phyloP scores from a whole-genome alignment of 2,888 invertebrate species.

The Steinernema carpocapsae region DNA sequence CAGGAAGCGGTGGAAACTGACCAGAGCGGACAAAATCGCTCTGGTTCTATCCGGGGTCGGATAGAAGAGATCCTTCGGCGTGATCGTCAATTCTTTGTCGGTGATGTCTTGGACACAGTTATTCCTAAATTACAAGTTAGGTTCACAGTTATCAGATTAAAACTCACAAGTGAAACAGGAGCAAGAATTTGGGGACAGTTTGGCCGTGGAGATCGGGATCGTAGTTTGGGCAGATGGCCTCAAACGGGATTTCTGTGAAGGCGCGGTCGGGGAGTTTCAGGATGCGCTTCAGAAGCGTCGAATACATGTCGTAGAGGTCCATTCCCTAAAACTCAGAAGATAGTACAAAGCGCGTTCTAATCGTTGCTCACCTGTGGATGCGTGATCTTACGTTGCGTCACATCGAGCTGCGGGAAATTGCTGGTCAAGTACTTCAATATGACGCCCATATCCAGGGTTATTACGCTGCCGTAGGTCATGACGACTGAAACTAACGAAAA shows the following conservation, averaged over 20 bases:
- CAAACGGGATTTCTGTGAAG: neutral
- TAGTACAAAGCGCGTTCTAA: neutral
- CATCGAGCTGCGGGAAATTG: neutral
- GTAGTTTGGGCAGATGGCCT: neutral
- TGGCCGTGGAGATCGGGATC: conserved; percentile 13
- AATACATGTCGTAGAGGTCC: neutral
- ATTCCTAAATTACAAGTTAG: neutral
- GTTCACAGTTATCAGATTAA: neutral
- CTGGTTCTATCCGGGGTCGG: neutral
- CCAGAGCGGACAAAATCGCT: conserved; percentile 1
- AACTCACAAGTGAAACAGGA: conserved; percentile 16
- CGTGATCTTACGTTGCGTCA: neutral
- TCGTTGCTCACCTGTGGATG: conserved; percentile 15
- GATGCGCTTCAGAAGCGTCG: neutral
- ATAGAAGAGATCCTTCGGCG: conserved; percentile 5
- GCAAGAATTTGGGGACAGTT: conserved; percentile 7
- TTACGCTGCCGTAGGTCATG: neutral
- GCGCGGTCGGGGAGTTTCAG: conserved; percentile 27
- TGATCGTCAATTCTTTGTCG: neutral
- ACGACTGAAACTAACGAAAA: neutral
- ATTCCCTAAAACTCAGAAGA: neutral
- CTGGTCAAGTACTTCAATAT: neutral
- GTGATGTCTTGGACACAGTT: conserved; percentile 23
- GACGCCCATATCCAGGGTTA: neutral
- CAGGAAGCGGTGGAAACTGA: conserved; percentile 3